phyloP scores from a whole-genome alignment of 2,888 invertebrate genomes.

The Drosophila quinaria region DNA sequence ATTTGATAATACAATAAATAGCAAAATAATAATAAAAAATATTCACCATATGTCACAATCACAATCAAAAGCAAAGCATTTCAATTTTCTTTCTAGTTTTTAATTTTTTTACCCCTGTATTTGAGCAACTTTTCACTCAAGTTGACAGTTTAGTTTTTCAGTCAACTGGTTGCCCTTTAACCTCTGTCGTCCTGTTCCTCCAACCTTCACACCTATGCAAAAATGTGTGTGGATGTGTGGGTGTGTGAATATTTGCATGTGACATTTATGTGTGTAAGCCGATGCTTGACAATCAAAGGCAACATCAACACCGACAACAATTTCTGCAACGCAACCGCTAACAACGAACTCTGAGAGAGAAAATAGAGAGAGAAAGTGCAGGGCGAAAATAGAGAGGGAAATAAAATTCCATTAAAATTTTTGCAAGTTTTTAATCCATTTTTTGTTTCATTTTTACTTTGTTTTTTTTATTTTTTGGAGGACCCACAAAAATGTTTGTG shows the following conservation, averaged over 20 bases:
- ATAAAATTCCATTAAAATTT: conserved; percentile 81
- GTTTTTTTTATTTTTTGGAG: conserved; percentile 35
- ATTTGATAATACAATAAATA: too few relatives aligned
- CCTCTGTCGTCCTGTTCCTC: conserved; percentile 22
- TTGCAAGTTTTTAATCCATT: conserved; percentile 73
- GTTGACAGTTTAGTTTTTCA: conserved; percentile 35
- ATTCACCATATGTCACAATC: too few relatives aligned
- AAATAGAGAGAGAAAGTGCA: conserved; percentile 6
- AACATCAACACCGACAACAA: conserved; percentile 61
- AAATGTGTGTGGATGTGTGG: neutral
- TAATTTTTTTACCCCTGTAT: neutral
- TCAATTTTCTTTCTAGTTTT: conserved; percentile 6
- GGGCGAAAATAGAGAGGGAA: conserved; percentile 28
- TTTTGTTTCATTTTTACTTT: conserved; percentile 33
- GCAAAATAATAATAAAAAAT: too few relatives aligned
- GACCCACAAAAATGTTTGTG: conserved; percentile 74
- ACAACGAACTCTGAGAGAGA: conserved; percentile 37
- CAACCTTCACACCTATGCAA: conserved; percentile 15
- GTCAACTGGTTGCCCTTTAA: conserved; percentile 28
- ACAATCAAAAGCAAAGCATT: neutral
- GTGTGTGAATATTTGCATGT: conserved; percentile 47
- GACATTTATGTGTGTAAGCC: conserved; percentile 77
- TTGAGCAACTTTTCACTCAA: conserved; percentile 5
- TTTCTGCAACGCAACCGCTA: conserved; percentile 69
- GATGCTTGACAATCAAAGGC: conserved; percentile 78